Evolutionary conservation across 1,140 invertebrate species (phyloP), one percentile per base, ranked within the genome.

Genomic region (Pygmarrhopalites habei): DNA sequence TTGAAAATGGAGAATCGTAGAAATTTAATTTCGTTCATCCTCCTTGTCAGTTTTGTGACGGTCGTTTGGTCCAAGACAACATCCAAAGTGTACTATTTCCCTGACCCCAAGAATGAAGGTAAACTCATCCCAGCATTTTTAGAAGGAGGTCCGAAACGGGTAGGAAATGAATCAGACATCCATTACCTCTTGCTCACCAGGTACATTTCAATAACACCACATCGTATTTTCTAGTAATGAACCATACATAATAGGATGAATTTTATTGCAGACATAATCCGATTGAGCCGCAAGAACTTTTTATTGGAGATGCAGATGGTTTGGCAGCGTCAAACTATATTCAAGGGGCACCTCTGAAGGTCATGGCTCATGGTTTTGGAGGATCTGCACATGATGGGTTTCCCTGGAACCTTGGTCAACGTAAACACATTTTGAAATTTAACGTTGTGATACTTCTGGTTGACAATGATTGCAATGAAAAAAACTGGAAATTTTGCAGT

Each of bases 301-400:
- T 51, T 17, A 21, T 51, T n/a, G 44, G 29, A 1, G 46, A 58
- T 47, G 4, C 23, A 12, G 46, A 65, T 28, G 23, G 32, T 7
- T 39, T 65, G 26, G 1, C 3, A n/a, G 19, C 17, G 2, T 59
- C 65, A 1, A 10, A 58, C 39, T 51, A 53, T 21, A 43, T 41
- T 5, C 15, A 10, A 26, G 43, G 44, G 29, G 66, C 57, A n/a
- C 57, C 57, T 1, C n/a, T 67, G 7, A 60, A 64, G 28, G 12
- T 67, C 0, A 43, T 67, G 44, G 39, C 62, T 35, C 66, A 67
- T 58, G 66, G 66, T 14, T 67, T 64, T 39, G 62, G 57, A 12
- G 57, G 61, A 21, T 41, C 43, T 41, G 49, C 43, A 12, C 26
- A 35, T 1, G 17, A 51, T n/a, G 47, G 51, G 3, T 67, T 64